Conservation (phyloP, 2,888 invertebrate species). For the Priocnemis perturbator region DNA sequence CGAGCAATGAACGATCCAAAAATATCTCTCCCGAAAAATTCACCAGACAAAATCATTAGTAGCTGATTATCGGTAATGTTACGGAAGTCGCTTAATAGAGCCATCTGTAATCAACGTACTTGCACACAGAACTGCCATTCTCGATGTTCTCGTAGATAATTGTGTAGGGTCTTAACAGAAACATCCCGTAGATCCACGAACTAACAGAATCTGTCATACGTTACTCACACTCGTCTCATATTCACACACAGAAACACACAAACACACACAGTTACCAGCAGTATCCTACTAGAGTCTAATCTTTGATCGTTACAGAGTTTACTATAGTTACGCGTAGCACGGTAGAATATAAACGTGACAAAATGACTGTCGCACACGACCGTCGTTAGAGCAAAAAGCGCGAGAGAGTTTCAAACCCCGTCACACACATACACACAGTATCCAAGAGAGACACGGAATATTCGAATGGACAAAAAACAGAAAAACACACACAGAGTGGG, state of each 20-base stretch:
- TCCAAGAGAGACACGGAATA: too few species aligned
- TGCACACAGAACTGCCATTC: constrained; percentile 70
- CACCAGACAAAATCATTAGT: too few species aligned
- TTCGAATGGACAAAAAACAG: background rate
- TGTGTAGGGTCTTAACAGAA: constrained; percentile 66
- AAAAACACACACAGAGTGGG: background rate
- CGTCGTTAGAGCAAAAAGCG: background rate
- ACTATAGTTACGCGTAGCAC: constrained; percentile 22
- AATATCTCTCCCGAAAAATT: too few species aligned
- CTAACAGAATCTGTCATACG: too few species aligned
- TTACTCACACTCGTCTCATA: too few species aligned
- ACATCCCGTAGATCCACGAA: constrained; percentile 17
- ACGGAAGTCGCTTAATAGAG: background rate
- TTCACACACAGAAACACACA: too few species aligned
- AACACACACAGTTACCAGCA: too few species aligned
- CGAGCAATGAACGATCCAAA: too few species aligned
- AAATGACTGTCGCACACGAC: too few species aligned
- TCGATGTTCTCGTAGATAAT: constrained; percentile 69
- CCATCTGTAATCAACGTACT: constrained; percentile 54
- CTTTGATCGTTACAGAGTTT: constrained; percentile 29
- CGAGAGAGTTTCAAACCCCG: background rate
- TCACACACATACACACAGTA: too few species aligned
- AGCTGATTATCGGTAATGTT: background rate
- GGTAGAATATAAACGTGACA: too few species aligned
- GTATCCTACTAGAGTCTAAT: too few species aligned